Conservation (phyloP, 1,140 invertebrate genomes). For the Heliconius congener region DNA sequence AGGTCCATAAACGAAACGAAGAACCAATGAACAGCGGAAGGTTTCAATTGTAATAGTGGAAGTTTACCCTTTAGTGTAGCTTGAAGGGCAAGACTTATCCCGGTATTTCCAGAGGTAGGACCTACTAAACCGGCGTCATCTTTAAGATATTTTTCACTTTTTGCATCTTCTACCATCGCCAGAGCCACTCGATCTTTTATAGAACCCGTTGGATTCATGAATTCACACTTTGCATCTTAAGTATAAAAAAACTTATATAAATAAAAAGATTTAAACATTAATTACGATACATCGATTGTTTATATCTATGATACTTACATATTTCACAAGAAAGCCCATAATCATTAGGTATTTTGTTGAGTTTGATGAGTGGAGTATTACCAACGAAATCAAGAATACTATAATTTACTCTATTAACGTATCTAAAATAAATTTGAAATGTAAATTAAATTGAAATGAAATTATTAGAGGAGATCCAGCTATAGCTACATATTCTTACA, state of each 20-base stretch:
- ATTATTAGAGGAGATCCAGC: background rate
- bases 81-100: constrained; percentile 96
- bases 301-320: constrained; percentile 57
- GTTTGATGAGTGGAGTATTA: constrained; percentile 92
- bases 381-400: constrained; percentile 93
- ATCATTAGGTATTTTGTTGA: constrained; percentile 91
- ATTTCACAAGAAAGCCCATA: constrained; percentile 94
- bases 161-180: constrained; percentile 97
- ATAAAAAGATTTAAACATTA: background rate
- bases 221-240: constrained; percentile 98
- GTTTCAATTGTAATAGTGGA: background rate
- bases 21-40: background rate
- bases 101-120: constrained; percentile 96
- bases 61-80: constrained; percentile 90
- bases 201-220: constrained; percentile 97
- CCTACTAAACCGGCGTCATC: constrained; percentile 93
- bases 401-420: constrained; percentile 30
- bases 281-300: background rate
- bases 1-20: too few species aligned
- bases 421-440: background rate
- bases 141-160: constrained; percentile 90
- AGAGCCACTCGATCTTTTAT: constrained; percentile 97
- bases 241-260: constrained; percentile 8
- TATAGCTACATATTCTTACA: too few species aligned
- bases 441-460: background rate